phyloP scores from a whole-genome alignment of 1,140 invertebrate species.

The Tetramorium simillimum region DNA sequence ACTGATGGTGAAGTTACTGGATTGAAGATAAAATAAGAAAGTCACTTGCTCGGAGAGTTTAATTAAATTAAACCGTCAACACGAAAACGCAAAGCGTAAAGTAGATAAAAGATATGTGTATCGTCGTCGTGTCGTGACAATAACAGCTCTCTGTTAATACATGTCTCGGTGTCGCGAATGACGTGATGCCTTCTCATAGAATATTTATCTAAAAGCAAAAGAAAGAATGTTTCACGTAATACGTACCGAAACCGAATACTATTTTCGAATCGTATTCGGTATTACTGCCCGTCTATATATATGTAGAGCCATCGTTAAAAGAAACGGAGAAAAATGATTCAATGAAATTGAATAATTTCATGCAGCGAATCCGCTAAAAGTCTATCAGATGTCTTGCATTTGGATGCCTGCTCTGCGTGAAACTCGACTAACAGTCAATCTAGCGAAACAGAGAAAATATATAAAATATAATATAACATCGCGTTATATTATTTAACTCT shows the following conservation, averaged over 20 bases:
- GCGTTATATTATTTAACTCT: not conserved
- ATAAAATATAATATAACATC: slow-evolving; percentile 31
- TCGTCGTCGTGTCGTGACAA: slow-evolving; percentile 78
- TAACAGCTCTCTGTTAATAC: slow-evolving; percentile 79
- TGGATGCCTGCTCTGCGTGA: not conserved
- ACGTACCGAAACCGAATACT: slow-evolving; percentile 34
- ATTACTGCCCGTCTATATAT: slow-evolving; percentile 58
- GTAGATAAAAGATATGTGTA: slow-evolving; percentile 78
- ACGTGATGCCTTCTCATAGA: slow-evolving; percentile 22
- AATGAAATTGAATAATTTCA: slow-evolving; percentile 40
- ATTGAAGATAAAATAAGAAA: slow-evolving; percentile 69
- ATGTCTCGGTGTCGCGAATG: slow-evolving; percentile 45
- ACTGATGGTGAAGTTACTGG: slow-evolving; percentile 86
- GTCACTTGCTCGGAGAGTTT: not conserved
- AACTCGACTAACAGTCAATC: not conserved
- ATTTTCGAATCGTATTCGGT: slow-evolving; percentile 47
- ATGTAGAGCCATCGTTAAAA: slow-evolving; percentile 23
- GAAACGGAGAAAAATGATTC: slow-evolving; percentile 4
- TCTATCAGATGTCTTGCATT: not conserved
- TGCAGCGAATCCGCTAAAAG: slow-evolving; percentile 12
- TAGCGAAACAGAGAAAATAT: not conserved
- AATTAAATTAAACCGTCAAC: slow-evolving; percentile 44
- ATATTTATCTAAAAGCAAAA: slow-evolving; percentile 54
- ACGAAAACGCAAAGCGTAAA: slow-evolving; percentile 64
- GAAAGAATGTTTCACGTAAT: slow-evolving; percentile 57